Percentiles rank a stretch among this genome's conserved stretches.
phyloP scores from a whole-genome alignment of 2,797 vertebrate species.

The Eospalax fontanierii region DNA sequence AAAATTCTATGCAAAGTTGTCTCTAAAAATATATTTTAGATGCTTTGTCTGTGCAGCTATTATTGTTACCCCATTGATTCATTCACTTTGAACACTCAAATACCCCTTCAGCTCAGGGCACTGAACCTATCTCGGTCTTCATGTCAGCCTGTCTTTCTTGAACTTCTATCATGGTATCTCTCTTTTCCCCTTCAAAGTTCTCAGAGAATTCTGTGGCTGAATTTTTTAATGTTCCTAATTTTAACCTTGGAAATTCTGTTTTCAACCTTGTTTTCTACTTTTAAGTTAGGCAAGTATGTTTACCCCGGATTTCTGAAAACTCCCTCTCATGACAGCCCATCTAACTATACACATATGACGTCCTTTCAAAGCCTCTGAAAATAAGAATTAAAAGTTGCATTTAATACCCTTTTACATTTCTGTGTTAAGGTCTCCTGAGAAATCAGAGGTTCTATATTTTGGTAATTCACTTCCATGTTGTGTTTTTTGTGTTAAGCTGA shows the following conservation, averaged over 20 bases:
- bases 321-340: neutral
- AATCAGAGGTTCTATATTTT: neutral
- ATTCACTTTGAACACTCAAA: neutral
- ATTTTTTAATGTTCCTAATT: neutral
- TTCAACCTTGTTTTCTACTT: neutral
- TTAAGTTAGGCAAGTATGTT: neutral
- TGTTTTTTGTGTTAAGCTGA: neutral
- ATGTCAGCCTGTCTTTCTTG: neutral
- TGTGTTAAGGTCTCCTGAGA: neutral
- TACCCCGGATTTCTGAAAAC: conserved; percentile 1
- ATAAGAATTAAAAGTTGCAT: neutral
- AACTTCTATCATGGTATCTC: neutral
- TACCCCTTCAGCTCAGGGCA: neutral
- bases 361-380: neutral
- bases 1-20: neutral
- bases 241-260: neutral
- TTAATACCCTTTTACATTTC: neutral
- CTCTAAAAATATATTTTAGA: neutral
- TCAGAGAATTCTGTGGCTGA: neutral
- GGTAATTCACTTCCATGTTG: neutral
- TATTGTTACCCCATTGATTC: neutral
- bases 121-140: neutral
- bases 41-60: neutral
- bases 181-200: neutral
- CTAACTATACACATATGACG: neutral